Percentiles rank a stretch among this genome's conserved stretches.
These are phyloP conservation scores for Sturmia bella DNA, from an alignment of 2,888 invertebrate genomes.

Conservation along the genomic window DNA sequence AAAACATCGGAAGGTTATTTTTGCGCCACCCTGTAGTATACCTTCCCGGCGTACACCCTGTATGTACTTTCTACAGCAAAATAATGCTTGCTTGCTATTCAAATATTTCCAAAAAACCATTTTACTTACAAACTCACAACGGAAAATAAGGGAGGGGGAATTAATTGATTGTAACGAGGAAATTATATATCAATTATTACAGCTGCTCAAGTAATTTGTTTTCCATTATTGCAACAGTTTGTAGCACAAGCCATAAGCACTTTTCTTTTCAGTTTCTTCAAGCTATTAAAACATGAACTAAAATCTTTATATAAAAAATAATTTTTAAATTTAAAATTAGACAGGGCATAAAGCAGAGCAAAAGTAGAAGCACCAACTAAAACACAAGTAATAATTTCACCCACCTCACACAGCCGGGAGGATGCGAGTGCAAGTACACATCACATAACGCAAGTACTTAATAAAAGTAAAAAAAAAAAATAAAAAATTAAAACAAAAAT, in stretches of 20 bases:
- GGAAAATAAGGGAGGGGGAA: constrained; percentile 16
- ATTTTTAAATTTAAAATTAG: constrained; percentile 36
- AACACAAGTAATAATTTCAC: constrained; percentile 45
- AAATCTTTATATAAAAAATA: constrained; percentile 42
- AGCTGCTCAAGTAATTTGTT: constrained; percentile 59
- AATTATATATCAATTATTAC: constrained; percentile 66
- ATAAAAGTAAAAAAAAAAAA: constrained; percentile 13
- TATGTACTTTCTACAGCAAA: background rate
- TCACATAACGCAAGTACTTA: constrained; percentile 6
- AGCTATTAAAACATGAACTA: constrained; percentile 30
- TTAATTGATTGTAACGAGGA: constrained; percentile 65
- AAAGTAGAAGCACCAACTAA: background rate
- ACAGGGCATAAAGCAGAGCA: background rate
- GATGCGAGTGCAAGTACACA: background rate
- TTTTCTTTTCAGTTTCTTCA: background rate
- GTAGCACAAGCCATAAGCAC: constrained; percentile 28
- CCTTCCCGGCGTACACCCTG: too few species aligned
- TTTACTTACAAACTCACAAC: background rate
- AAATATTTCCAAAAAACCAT: background rate
- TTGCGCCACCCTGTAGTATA: too few species aligned
- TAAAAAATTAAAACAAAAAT: background rate
- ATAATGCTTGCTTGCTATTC: background rate
- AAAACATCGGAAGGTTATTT: too few species aligned
- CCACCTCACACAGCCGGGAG: constrained; percentile 32
- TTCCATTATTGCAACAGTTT: constrained; percentile 61